These are phyloP conservation scores for Epinotia brunnichana DNA, from an alignment of 2,888 invertebrate species.

Conservation along the genomic window DNA sequence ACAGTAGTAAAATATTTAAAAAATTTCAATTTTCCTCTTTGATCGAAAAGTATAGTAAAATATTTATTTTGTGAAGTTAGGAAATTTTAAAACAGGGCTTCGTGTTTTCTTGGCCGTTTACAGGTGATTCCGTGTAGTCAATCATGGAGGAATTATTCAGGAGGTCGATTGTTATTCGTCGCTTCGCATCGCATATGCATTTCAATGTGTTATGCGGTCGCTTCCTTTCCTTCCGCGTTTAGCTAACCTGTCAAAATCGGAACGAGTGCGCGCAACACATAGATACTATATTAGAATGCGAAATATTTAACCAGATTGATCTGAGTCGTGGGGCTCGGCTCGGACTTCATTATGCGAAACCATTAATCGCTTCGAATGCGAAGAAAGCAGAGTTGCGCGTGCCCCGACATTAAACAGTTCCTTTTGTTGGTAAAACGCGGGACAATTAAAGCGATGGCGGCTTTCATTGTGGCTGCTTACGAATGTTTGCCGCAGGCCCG, in stretches of 20 bases:
- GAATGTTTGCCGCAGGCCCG: constrained; percentile 57
- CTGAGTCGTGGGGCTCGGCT: constrained; percentile 3
- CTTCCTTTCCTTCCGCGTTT: not conserved
- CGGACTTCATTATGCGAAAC: constrained; percentile 52
- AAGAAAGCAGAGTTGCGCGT: constrained; percentile 70
- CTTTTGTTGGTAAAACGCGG: constrained; percentile 75
- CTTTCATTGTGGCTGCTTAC: constrained; percentile 64
- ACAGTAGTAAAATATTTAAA: too few species aligned
- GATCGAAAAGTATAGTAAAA: not conserved
- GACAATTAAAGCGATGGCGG: constrained; percentile 64
- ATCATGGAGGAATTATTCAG: constrained; percentile 32
- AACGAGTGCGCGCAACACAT: not conserved
- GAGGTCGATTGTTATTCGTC: not conserved
- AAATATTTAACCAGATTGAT: not conserved
- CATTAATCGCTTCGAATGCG: constrained; percentile 61
- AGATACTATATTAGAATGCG: not conserved
- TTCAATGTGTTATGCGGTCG: not conserved
- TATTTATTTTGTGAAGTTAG: not conserved
- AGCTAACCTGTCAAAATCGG: not conserved
- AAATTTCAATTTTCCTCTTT: too few species aligned
- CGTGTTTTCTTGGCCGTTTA: constrained; percentile 7
- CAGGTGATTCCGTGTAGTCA: constrained; percentile 24
- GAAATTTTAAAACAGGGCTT: constrained; percentile 15
- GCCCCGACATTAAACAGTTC: constrained; percentile 77
- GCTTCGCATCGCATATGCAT: not conserved